phyloP scores from a whole-genome alignment of 2,113 vertebrate genomes.

The Oryzias javanicus region DNA sequence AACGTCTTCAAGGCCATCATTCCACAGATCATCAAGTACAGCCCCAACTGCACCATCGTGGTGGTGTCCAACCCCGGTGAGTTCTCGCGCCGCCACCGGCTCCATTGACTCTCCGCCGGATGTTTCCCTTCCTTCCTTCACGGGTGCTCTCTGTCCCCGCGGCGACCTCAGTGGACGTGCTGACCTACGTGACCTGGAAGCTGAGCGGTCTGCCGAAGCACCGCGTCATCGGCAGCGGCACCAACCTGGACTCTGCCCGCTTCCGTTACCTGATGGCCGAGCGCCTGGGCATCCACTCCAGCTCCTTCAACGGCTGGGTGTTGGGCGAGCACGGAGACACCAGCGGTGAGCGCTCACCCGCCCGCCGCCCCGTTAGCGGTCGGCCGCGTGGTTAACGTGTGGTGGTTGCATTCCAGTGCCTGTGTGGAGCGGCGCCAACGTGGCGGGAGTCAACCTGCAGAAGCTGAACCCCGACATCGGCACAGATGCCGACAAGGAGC shows the following conservation, averaged over 20 bases:
- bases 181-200: constrained; percentile 98
- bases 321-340: constrained; percentile 96
- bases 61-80: constrained; percentile 97
- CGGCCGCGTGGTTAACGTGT: background rate
- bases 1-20: constrained; percentile 95
- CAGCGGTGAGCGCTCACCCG: constrained; percentile 82
- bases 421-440: constrained; percentile 94
- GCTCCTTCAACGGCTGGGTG: constrained; percentile 95
- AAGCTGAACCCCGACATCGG: constrained; percentile 91
- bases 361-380: background rate
- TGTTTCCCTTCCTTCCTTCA: no score
- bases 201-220: constrained; percentile 95
- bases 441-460: constrained; percentile 91
- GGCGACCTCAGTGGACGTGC: constrained; percentile 84
- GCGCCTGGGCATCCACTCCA: constrained; percentile 88
- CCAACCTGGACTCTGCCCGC: constrained; percentile 94
- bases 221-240: constrained; percentile 95
- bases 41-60: constrained; percentile 88
- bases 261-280: constrained; percentile 93
- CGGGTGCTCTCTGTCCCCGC: background rate
- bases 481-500: constrained; percentile 83
- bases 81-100: background rate
- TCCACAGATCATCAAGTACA: constrained; percentile 93
- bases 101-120: background rate
- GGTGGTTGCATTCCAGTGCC: constrained; percentile 77